A percentile compares a stretch with the other conserved stretches of the same genome.
These are phyloP conservation scores for Diarsia brunnea DNA, from an alignment of 2,888 invertebrate genomes.

Conservation along the genomic window DNA sequence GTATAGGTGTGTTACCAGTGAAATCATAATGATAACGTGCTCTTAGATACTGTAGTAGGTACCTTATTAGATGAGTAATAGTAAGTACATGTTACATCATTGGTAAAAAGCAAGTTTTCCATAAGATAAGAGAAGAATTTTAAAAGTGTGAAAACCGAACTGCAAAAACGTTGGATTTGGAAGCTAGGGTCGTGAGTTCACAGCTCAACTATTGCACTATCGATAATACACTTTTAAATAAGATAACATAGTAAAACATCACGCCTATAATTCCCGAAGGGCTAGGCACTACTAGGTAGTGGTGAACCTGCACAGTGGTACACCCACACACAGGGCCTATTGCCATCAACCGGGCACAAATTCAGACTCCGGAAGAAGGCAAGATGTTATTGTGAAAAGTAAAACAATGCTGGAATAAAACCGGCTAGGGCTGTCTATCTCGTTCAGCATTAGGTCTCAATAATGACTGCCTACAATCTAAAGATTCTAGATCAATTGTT, in stretches of 20 bases:
- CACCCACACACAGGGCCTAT: no score
- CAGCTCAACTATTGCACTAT: background rate
- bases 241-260: no score
- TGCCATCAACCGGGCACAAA: no score
- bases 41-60: slow-evolving; percentile 16
- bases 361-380: no score
- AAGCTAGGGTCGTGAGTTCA: background rate
- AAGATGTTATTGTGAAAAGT: no score
- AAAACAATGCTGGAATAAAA: background rate
- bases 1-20: slow-evolving; percentile 23
- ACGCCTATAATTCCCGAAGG: no score
- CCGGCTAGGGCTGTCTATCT: rapidly evolving
- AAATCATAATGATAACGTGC: slow-evolving; percentile 43
- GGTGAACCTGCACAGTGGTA: no score
- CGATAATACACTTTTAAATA: background rate
- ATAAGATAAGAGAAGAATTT: background rate
- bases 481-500: background rate
- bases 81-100: slow-evolving; percentile 4
- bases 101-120: background rate
- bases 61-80: slow-evolving; percentile 1
- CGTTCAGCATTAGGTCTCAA: no score
- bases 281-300: no score
- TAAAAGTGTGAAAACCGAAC: background rate
- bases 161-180: no score
- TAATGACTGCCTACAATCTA: background rate